These are phyloP conservation scores for Cephalopachus bancanus DNA, from an alignment of 2,797 vertebrate species.

Conservation along the genomic window DNA sequence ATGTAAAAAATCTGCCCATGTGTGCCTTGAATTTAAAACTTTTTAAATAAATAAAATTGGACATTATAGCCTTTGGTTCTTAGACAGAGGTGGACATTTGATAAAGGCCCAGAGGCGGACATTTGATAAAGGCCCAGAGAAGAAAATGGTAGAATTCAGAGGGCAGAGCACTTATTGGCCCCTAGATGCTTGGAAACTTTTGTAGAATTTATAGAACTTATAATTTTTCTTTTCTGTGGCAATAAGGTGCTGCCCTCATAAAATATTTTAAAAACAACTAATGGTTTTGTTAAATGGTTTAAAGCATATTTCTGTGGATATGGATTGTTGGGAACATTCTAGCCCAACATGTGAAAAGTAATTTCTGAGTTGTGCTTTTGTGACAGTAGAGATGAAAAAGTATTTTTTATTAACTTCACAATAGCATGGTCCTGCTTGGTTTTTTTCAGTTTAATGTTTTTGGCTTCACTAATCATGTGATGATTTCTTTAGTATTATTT, in stretches of 20 bases:
- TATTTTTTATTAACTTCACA: slow-evolving; percentile 42
- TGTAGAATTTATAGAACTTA: slow-evolving; percentile 28
- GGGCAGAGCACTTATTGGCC: not conserved
- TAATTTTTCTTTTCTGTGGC: slow-evolving; percentile 3
- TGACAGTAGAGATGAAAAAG: not conserved
- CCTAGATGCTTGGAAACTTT: not conserved
- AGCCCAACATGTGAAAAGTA: too few relatives aligned
- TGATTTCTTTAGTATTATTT: not conserved
- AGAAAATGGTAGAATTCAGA: not conserved
- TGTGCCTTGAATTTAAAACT: too few relatives aligned
- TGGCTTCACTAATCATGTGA: not conserved
- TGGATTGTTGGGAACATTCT: not conserved
- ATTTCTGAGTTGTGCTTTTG: not conserved
- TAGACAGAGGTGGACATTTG: not conserved
- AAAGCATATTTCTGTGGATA: not conserved
- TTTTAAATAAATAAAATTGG: not conserved
- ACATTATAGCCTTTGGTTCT: not conserved
- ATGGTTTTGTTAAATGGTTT: slow-evolving; percentile 34
- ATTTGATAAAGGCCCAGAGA: not conserved
- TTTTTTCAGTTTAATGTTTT: slow-evolving; percentile 20
- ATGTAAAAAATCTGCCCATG: too few relatives aligned
- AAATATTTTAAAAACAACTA: slow-evolving; percentile 16
- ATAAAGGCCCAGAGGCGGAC: not conserved
- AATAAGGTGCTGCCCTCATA: not conserved
- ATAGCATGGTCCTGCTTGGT: not conserved